Conservation (phyloP, 2,888 invertebrate species). For the Lasioglossum oenotherae region DNA sequence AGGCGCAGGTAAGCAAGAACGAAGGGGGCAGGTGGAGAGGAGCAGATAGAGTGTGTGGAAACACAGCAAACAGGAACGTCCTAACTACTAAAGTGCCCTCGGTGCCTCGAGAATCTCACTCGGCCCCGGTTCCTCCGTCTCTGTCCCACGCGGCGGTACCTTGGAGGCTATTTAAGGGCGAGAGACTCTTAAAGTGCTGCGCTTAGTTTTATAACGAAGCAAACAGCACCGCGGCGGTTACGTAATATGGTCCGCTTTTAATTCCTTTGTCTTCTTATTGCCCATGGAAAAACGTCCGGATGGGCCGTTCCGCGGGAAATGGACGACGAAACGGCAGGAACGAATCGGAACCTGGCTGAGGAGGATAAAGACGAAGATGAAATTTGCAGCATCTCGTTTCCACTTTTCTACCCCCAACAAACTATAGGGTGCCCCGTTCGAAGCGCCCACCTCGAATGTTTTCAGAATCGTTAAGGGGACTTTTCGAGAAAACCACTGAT, state of each 20-base stretch:
- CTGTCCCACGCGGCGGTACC: constrained; percentile 33
- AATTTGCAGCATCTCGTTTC: constrained; percentile 22
- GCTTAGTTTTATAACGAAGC: constrained; percentile 68
- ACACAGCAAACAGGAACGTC: constrained; percentile 63
- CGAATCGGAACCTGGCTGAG: constrained; percentile 6
- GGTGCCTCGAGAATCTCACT: constrained; percentile 40
- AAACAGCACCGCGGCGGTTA: constrained; percentile 60
- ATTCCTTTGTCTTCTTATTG: constrained; percentile 62
- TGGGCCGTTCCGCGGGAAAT: constrained; percentile 6
- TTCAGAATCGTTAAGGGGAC: no score
- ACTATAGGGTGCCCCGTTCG: not conserved
- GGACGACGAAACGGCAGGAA: not conserved
- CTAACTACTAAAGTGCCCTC: constrained; percentile 59
- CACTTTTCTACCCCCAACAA: constrained; percentile 3
- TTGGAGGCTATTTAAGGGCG: constrained; percentile 72
- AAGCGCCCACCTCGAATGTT: not conserved
- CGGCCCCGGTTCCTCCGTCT: constrained; percentile 17
- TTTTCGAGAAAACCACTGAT: no score
- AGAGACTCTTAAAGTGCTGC: constrained; percentile 72
- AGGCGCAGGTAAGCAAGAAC: not conserved
- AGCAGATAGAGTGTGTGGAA: constrained; percentile 40
- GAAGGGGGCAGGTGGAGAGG: constrained; percentile 16
- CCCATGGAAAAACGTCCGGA: constrained; percentile 31
- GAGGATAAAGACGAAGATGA: constrained; percentile 12
- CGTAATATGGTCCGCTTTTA: constrained; percentile 63